Base-by-base conservation (phyloP, 2,888 invertebrate species). In the Microctonus aethiopoides region DNA sequence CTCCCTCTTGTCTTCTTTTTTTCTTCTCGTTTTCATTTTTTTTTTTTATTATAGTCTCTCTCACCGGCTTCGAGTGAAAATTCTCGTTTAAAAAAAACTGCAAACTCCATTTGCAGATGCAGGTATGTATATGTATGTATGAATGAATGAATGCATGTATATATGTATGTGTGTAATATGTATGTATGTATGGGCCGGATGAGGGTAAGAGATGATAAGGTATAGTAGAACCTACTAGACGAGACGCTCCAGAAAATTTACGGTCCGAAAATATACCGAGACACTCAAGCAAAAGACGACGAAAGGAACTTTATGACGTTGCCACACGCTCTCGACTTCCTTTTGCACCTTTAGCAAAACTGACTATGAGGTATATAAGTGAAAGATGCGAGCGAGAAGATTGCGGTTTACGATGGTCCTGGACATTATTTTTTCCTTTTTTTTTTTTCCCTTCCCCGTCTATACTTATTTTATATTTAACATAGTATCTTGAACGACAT, bases 371-470 rank as follows among this genome's bases (percentile, higher is more conserved):
- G 22, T 57, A 20, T 24, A 32, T 70, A 70, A 70, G 70, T 70
- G 66, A 70, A 70, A 70, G 54, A 70, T 70, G 70, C 60, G 65
- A 70, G 64, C 54, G 69, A 54, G 41, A 66, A 70, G 66, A 70
- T 70, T 70, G 70, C 62, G 70, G 70, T 70, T 70, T 70, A 70
- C 66, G 70, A 70, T 46, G 46, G 62, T n/a, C 34, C 56, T 39
- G 26, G 13, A 66, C 52, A 52, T 66, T 57, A 46, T 46, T 16
- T 20, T 16, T 46, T 16, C 16, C 2, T 46, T 54, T 54, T 24
- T 54, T 54, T 26, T 24, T 26, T 54, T 22, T 24, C 13, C 26
- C 26, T 54, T 16, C 16, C 16, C 16, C 16, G 16, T 4, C 7
- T n/a, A 1, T 46, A 2, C 9, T 46, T 39, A 39, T 5, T 29